These are phyloP conservation scores for Punctoribates punctum DNA, from an alignment of 2,888 invertebrate genomes.

Conservation along the genomic window DNA sequence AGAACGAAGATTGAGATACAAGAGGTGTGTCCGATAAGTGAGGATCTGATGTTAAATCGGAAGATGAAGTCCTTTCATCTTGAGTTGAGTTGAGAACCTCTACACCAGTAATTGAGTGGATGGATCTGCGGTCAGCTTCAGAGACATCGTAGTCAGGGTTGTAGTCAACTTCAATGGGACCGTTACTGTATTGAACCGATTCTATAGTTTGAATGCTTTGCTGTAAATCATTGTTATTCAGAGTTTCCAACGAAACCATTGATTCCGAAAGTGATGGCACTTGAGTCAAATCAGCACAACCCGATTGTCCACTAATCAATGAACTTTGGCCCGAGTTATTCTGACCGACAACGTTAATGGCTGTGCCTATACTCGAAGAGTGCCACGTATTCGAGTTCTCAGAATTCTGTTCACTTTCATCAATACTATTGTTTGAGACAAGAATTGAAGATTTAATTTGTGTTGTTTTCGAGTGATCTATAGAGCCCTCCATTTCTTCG, in stretches of 20 bases:
- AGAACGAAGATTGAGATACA: constrained; percentile 34
- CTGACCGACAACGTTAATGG: constrained; percentile 44
- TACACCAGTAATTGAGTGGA: background rate
- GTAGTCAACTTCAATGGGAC: constrained; percentile 59
- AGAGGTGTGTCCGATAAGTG: constrained; percentile 31
- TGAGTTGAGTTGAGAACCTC: background rate
- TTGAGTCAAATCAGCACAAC: background rate
- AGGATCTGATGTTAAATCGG: background rate
- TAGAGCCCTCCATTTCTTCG: background rate
- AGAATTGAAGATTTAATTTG: background rate
- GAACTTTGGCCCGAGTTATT: background rate
- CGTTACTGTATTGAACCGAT: constrained; percentile 52
- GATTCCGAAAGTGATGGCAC: background rate
- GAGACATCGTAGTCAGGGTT: constrained; percentile 57
- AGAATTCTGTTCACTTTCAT: constrained; percentile 48
- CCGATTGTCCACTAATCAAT: background rate
- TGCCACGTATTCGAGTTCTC: constrained; percentile 49
- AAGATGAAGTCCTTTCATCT: constrained; percentile 11
- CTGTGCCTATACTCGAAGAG: constrained; percentile 48
- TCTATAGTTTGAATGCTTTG: background rate
- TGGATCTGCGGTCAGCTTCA: constrained; percentile 46
- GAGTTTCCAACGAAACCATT: constrained; percentile 1
- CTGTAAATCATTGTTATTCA: constrained; percentile 8
- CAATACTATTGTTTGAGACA: constrained; percentile 13
- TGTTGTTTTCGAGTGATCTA: background rate